Evolutionary conservation across 2,113 vertebrate species (phyloP), one percentile per base, ranked within the genome.

Genomic region (Oreochromis tanganicae): DNA sequence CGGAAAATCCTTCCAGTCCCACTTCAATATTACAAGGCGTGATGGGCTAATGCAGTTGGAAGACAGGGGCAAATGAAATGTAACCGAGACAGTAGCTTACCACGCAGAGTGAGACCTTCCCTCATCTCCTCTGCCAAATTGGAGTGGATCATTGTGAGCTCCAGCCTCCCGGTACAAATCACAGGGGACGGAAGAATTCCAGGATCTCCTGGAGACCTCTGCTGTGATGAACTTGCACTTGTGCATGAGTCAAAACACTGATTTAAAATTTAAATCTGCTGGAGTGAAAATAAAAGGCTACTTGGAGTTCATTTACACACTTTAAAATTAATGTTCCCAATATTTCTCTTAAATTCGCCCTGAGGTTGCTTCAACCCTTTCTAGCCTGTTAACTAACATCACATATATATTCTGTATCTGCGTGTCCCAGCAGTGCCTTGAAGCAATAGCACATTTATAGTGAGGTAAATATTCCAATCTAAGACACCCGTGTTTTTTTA

Each of bases 81-180:
- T 85, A 91, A 90, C 84, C 2, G 43, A 88, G 85, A 86, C 82
- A 61, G 80, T 46, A 68, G 84, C 57, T 85, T 55, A 43, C 68
- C 54, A 81, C 13, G 36, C 83, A 80, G 46, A 79, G 55, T 55
- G 83, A 86, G 83, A n/a, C 84, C 17, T 78, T 78, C 17, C 46
- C 75, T 68, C 85, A 66, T 85, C 81, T 83, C 73, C 43, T 48
- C 68, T 56, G 86, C 90, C 71, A 83, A 85, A 81, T 56, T 83
- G 56, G 59, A 91, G 83, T 87, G 88, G 89, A 93, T 92, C 90
- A 81, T 84, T 66, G 86, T 59, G 81, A 85, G 89, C 85, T 87
- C 54, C 80, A 81, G 80, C 81, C 63, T 89, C 81, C 85, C 5
- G 2, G 17, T 34, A 7, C 54, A 75, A 82, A 85, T 73, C 84